These are phyloP conservation scores for Hydrocynus forskahlii DNA, from an alignment of 2,797 vertebrate genomes.

Conservation along the genomic window DNA sequence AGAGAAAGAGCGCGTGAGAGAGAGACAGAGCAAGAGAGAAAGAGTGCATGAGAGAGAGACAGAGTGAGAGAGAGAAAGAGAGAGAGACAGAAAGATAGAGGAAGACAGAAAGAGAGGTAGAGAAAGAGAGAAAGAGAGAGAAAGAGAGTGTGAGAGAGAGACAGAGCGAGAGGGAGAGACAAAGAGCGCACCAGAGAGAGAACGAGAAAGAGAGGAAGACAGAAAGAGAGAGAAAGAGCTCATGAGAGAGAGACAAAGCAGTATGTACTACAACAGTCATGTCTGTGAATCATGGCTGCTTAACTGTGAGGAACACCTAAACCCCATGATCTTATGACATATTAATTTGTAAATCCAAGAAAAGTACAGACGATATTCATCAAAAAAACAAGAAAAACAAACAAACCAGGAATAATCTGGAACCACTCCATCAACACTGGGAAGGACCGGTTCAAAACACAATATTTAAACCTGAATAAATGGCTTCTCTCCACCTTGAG, in stretches of 20 bases:
- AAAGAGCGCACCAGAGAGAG: too few relatives aligned
- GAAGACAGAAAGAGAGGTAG: not conserved
- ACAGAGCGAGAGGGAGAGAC: constrained; percentile 1
- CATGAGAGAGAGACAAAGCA: not conserved
- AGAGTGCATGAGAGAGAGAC: too few relatives aligned
- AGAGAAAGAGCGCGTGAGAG: too few relatives aligned
- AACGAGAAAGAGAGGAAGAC: not conserved
- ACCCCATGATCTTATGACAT: constrained; percentile 24
- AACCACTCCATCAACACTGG: constrained; percentile 10
- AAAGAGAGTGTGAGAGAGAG: constrained; percentile 42
- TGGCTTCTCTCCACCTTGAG: constrained; percentile 11
- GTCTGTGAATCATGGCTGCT: constrained; percentile 15
- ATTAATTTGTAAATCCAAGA: constrained; percentile 16
- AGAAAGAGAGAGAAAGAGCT: constrained; percentile 36
- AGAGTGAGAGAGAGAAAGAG: too few relatives aligned
- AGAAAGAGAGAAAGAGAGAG: constrained; percentile 13
- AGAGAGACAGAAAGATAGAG: too few relatives aligned
- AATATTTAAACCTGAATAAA: constrained; percentile 39
- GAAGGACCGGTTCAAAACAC: constrained; percentile 16
- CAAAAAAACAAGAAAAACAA: constrained; percentile 14
- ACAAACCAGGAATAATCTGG: too few relatives aligned
- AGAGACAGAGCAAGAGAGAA: too few relatives aligned
- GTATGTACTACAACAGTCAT: not conserved
- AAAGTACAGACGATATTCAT: constrained; percentile 34
- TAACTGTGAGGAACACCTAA: constrained; percentile 17